Evolutionary conservation across 1,140 invertebrate genomes (phyloP).

Genomic region (Drosophila pectinifera): DNA sequence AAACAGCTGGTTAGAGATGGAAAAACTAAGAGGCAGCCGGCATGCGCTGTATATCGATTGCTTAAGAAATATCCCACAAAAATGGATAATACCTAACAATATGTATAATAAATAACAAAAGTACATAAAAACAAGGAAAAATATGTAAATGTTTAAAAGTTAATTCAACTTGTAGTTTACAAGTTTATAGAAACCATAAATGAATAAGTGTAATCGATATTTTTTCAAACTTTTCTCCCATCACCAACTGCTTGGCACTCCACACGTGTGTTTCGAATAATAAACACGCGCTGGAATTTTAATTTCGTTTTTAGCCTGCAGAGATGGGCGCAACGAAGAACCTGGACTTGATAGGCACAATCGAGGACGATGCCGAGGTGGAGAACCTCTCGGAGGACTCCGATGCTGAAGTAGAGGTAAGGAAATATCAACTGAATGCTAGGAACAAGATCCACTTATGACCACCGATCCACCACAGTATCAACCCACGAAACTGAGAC

Average conservation of each 20-base stretch:
- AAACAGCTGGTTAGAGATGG: slow-evolving; percentile 46
- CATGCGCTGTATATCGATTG: slow-evolving; percentile 8
- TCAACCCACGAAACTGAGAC: slow-evolving; percentile 91
- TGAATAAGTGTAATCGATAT: background rate
- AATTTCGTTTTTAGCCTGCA: slow-evolving; percentile 11
- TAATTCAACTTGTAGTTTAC: background rate
- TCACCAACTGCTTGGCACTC: slow-evolving; percentile 8
- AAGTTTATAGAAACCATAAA: background rate
- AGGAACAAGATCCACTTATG: slow-evolving; percentile 18
- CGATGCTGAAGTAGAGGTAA: slow-evolving; percentile 92
- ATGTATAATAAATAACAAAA: background rate
- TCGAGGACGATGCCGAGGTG: slow-evolving; percentile 91
- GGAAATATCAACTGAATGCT: slow-evolving; percentile 22
- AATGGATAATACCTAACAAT: too few species aligned
- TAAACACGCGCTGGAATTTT: slow-evolving; percentile 64
- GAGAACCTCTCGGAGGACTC: slow-evolving; percentile 92
- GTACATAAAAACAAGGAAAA: background rate
- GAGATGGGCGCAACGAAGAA: slow-evolving; percentile 76
- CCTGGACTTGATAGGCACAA: slow-evolving; percentile 87
- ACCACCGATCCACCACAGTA: slow-evolving; percentile 86
- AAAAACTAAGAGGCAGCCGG: background rate
- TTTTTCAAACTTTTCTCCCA: background rate
- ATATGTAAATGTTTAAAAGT: background rate
- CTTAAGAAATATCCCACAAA: background rate
- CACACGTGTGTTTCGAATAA: slow-evolving; percentile 66